A percentile compares a stretch with the other conserved stretches of the same genome.
Evolutionary conservation across 2,113 vertebrate species (phyloP).

Genomic region (Pterocles gutturalis): DNA sequence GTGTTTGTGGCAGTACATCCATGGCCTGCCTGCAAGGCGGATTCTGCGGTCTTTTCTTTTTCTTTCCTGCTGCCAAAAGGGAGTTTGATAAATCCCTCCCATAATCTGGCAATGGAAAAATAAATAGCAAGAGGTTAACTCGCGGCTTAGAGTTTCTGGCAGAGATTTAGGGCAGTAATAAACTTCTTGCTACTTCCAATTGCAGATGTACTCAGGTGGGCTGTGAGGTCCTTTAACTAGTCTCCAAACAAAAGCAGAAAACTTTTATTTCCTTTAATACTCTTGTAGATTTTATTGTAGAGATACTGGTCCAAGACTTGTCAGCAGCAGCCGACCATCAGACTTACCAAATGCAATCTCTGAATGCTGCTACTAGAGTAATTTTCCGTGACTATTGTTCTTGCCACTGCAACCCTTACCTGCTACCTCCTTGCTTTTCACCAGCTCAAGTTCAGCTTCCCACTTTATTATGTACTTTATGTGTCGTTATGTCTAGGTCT

Average conservation of each 20-base stretch:
- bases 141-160: neutral
- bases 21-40: neutral
- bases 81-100: neutral
- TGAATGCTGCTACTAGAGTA: neutral
- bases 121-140: neutral
- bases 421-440: neutral
- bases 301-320: neutral
- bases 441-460: neutral
- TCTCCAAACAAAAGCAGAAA: neutral
- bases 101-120: neutral
- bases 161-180: neutral
- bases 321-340: neutral
- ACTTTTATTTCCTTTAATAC: neutral
- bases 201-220: neutral
- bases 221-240: neutral
- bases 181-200: neutral
- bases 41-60: neutral
- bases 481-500: neutral
- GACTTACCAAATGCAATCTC: neutral
- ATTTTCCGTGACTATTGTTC: neutral
- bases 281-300: neutral
- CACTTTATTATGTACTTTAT: neutral
- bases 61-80: neutral
- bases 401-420: neutral
- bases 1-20: neutral